Base-by-base conservation (phyloP, 2,888 invertebrate genomes). In the Plebejus anna region DNA sequence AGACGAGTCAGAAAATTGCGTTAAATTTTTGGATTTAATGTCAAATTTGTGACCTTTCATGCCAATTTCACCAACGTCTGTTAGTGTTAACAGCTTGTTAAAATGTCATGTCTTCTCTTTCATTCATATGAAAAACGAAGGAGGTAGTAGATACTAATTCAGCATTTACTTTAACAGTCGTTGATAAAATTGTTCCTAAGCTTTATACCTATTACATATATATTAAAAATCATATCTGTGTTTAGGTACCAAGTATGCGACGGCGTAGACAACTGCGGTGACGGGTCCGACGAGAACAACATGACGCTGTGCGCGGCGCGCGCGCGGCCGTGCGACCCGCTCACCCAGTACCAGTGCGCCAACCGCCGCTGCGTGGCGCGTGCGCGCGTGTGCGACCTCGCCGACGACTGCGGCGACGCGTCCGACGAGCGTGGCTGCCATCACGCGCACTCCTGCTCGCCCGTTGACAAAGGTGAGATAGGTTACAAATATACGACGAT, bases 261-360 rank as follows among this genome's bases (percentile, higher is more conserved):
- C 89, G 97, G 97, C 51, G 95, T 97, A 28, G 97, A 98, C 88
- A 98, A 99, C 89, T 99, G 99, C 89, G 97, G 98, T 59, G 98
- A 99, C 88, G 98, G 98, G 9, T 97, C 97, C 0, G 99, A 99
- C 89, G 99, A 99, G 90, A 98, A 98, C 89, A 98, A 98, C 89
- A 97, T 98, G 95, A 98, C 98, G 0, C 90, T 98, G 77, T 98
- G 98, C 86, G 96, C 96, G 1, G 94, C 95, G n/a, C 95, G 96
- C 79, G 95, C 95, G 75, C 95, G 96, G 81, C 96, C 97, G 0
- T 97, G 97, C 88, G 97, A 97, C 84, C 94, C 96, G 0, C 95
- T 95, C 81, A 94, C 95, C 6, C 98, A 98, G 90, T 98, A 97
- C 90, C 96, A 97, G 84, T 99, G 99, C 89, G 97, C 97, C 77